phyloP scores from a whole-genome alignment of 2,888 invertebrate genomes.

The Dioctria linearis region DNA sequence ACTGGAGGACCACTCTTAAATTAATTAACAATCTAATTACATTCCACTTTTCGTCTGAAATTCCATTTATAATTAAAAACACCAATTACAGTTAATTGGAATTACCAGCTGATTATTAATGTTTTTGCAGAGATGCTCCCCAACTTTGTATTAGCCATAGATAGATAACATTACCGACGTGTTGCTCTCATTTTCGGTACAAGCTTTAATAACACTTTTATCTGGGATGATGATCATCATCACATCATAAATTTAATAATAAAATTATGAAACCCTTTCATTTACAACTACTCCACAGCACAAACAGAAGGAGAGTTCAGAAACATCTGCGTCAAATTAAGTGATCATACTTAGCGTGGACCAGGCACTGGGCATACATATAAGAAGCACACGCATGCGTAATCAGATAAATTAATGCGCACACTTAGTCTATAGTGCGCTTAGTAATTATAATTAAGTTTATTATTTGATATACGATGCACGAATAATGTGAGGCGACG shows the following conservation, averaged over 20 bases:
- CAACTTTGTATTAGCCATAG: neutral
- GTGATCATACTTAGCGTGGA: constrained; percentile 20
- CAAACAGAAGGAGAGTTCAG: neutral
- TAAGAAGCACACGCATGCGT: constrained; percentile 20
- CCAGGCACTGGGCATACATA: neutral
- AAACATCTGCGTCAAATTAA: constrained; percentile 43
- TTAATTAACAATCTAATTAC: constrained; percentile 45
- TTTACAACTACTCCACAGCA: neutral
- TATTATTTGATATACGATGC: constrained; percentile 32
- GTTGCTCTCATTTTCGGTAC: neutral
- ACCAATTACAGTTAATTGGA: constrained; percentile 32
- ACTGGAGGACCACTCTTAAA: constrained; percentile 4
- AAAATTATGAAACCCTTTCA: constrained; percentile 45
- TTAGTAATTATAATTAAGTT: constrained; percentile 26
- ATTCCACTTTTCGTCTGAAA: constrained; percentile 27
- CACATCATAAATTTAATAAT: constrained; percentile 33
- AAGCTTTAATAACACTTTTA: constrained; percentile 21
- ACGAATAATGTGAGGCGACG: constrained; percentile 10
- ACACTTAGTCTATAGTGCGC: constrained; percentile 21
- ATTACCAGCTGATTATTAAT: constrained; percentile 25
- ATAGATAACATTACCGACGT: neutral
- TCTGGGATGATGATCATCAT: constrained; percentile 31
- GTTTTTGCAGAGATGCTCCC: neutral
- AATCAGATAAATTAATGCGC: constrained; percentile 47
- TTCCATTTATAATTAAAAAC: constrained; percentile 30